Conservation (phyloP, 2,797 vertebrate genomes). For the Fratercula arctica region DNA sequence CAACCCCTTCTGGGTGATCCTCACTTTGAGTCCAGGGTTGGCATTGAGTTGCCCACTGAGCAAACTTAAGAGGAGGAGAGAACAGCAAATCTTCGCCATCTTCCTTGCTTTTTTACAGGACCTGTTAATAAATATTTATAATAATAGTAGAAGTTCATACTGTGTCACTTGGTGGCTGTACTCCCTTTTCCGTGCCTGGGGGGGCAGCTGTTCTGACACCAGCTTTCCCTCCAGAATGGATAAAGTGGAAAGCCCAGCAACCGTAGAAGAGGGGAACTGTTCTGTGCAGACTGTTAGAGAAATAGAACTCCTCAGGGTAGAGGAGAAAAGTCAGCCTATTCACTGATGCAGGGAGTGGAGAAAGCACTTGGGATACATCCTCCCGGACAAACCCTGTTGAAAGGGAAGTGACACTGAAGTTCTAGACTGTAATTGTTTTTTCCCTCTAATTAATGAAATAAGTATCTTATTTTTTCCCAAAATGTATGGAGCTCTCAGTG, state of each 20-base stretch:
- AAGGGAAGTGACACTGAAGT: background rate
- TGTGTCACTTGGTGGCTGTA: background rate
- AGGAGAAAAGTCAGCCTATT: background rate
- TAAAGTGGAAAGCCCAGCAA: background rate
- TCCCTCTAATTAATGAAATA: background rate
- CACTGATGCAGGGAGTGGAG: background rate
- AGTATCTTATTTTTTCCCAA: background rate
- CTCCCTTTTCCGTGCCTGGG: background rate
- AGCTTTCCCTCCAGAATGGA: background rate
- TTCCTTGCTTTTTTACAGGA: background rate
- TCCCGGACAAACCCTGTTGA: background rate
- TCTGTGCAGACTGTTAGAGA: background rate
- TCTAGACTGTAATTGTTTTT: background rate
- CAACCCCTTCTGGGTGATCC: constrained; percentile 70
- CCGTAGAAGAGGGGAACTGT: background rate
- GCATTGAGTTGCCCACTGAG: background rate
- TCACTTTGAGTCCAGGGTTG: constrained; percentile 73
- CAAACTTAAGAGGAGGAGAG: constrained; percentile 60
- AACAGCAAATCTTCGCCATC: constrained; percentile 50
- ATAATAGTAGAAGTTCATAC: background rate
- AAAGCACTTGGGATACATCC: background rate
- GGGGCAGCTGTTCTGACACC: background rate
- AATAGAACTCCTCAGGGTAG: background rate
- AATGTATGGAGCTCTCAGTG: background rate
- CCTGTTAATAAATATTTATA: constrained; percentile 25